Conservation (phyloP, 2,113 vertebrate genomes). For the Nannospalax galili region DNA sequence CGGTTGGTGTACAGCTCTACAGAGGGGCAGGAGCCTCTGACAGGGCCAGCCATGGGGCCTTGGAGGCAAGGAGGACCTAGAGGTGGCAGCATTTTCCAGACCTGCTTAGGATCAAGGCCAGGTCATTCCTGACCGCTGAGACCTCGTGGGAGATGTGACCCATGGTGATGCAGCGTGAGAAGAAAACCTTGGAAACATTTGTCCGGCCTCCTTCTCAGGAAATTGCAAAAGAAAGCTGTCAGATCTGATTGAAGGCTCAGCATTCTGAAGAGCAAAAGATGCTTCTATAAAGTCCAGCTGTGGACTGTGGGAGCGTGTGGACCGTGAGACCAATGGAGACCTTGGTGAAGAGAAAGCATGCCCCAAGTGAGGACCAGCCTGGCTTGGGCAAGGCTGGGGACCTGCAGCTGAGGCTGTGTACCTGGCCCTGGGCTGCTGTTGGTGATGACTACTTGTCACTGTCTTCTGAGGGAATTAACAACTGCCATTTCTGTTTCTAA, state of each 20-base stretch:
- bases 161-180: rapidly evolving
- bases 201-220: too few relatives aligned
- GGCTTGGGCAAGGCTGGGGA: neutral
- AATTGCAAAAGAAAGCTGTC: too few relatives aligned
- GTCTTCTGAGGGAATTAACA: neutral
- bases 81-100: neutral
- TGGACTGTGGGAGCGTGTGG: rapidly evolving
- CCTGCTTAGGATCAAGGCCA: neutral
- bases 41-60: too few relatives aligned
- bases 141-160: neutral
- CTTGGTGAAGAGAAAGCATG: rapidly evolving
- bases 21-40: too few relatives aligned
- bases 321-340: neutral
- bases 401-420: neutral
- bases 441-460: neutral
- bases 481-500: neutral
- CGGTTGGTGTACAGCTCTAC: too few relatives aligned
- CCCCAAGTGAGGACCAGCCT: neutral
- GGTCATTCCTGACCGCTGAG: neutral
- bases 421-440: neutral
- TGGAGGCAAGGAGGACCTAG: too few relatives aligned
- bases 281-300: too few relatives aligned
- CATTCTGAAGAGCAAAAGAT: neutral
- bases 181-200: too few relatives aligned
- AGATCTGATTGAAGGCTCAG: too few relatives aligned